Conservation (phyloP, 1,140 invertebrate genomes). For the Drosophila mayri region DNA sequence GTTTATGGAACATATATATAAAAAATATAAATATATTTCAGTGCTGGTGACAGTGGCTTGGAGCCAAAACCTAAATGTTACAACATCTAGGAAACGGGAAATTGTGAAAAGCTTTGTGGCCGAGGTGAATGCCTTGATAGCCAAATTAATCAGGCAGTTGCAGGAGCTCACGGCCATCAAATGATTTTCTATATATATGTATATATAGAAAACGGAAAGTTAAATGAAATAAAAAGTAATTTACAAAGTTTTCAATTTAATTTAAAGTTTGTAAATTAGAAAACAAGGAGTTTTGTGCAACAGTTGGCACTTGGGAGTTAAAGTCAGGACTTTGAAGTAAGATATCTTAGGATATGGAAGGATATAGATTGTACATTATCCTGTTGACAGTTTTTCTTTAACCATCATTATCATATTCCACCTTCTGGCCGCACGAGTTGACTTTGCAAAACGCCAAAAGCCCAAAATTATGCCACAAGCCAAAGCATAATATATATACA, state of each 20-base stretch:
- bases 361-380: not conserved
- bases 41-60: conserved; percentile 19
- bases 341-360: not conserved
- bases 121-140: conserved; percentile 47
- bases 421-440: conserved; percentile 5
- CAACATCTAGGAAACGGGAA: conserved; percentile 11
- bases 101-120: conserved; percentile 48
- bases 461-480: conserved; percentile 67
- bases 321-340: not conserved
- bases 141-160: conserved; percentile 37
- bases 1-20: not conserved
- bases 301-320: conserved; percentile 3
- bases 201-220: not conserved
- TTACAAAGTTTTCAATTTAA: not conserved
- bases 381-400: not conserved
- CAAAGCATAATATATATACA: conserved; percentile 5
- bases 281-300: not conserved
- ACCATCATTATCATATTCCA: conserved; percentile 1
- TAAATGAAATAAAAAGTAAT: conserved; percentile 1
- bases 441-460: conserved; percentile 40
- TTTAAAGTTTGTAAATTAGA: conserved; percentile 1
- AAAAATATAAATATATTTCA: not conserved
- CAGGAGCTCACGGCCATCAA: conserved; percentile 15
- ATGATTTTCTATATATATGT: not conserved
- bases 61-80: not conserved